phyloP scores from a whole-genome alignment of 2,888 invertebrate genomes.

The Zaprionus obscuricornis region DNA sequence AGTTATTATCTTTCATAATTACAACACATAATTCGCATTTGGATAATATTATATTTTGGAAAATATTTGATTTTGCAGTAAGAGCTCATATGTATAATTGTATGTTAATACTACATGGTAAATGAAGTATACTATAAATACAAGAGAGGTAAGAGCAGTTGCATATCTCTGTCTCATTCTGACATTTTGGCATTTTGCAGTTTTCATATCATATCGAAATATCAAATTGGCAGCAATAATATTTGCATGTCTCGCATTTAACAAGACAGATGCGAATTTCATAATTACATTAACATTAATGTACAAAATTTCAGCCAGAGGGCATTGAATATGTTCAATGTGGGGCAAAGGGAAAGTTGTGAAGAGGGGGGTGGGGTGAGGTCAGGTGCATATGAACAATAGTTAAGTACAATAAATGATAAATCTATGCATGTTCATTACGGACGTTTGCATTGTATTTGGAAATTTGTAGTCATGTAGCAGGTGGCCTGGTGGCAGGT shows the following conservation, averaged over 20 bases:
- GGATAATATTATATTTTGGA: slow-evolving; percentile 1
- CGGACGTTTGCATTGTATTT: slow-evolving; percentile 23
- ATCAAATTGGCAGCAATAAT: slow-evolving; percentile 30
- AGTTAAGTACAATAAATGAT: slow-evolving; percentile 43
- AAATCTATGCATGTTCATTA: slow-evolving; percentile 59
- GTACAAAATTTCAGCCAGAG: slow-evolving; percentile 26
- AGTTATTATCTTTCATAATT: slow-evolving; percentile 34
- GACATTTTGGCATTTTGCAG: slow-evolving; percentile 14
- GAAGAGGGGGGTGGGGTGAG: not conserved
- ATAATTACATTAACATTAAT: slow-evolving; percentile 59
- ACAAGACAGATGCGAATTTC: slow-evolving; percentile 42
- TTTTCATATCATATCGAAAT: too few relatives aligned
- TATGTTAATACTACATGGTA: too few relatives aligned
- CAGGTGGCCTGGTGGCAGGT: slow-evolving; percentile 3
- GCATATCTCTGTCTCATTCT: slow-evolving; percentile 2
- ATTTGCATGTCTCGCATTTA: slow-evolving; percentile 36
- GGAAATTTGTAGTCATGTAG: slow-evolving; percentile 18
- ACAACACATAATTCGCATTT: slow-evolving; percentile 10
- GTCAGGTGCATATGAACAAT: slow-evolving; percentile 9
- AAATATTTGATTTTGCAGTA: slow-evolving; percentile 15
- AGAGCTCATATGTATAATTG: too few relatives aligned
- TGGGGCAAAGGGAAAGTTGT: not conserved
- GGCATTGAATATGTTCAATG: too few relatives aligned
- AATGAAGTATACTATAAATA: too few relatives aligned
- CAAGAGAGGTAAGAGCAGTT: too few relatives aligned